phyloP scores from a whole-genome alignment of 2,888 invertebrate genomes.

The Cryptus viduatorius region DNA sequence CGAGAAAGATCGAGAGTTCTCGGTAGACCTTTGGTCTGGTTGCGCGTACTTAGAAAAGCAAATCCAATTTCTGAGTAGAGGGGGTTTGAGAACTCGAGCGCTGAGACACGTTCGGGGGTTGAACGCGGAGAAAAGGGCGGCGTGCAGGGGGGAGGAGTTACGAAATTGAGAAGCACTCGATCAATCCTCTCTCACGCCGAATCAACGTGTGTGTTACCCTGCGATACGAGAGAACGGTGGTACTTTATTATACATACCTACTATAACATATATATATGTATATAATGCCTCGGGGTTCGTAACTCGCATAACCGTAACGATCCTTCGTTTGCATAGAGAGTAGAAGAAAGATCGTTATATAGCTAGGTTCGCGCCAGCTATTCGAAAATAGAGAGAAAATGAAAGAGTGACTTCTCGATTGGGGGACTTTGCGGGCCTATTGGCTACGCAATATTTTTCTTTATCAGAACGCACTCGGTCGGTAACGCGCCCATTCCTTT shows the following conservation, averaged over 20 bases:
- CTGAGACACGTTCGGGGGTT: constrained; percentile 63
- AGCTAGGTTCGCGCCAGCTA: constrained; percentile 1
- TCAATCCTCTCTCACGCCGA: constrained; percentile 67
- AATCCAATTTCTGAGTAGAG: constrained; percentile 63
- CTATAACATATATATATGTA: constrained; percentile 16
- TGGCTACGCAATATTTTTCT: constrained; percentile 66
- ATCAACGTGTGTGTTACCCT: constrained; percentile 58
- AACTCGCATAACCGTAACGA: constrained; percentile 68
- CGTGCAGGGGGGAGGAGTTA: constrained; percentile 60
- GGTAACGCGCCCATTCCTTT: constrained; percentile 18
- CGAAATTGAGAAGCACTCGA: constrained; percentile 69
- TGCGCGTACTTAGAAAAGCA: constrained; percentile 64
- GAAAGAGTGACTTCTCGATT: constrained; percentile 55
- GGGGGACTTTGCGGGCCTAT: constrained; percentile 37
- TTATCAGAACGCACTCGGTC: constrained; percentile 62
- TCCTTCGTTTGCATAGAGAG: constrained; percentile 69
- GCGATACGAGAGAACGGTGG: constrained; percentile 49
- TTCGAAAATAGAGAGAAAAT: constrained; percentile 36
- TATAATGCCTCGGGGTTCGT: constrained; percentile 57
- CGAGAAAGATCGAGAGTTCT: constrained; percentile 37
- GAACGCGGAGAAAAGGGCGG: constrained; percentile 43
- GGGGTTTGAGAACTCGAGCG: constrained; percentile 46
- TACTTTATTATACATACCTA: constrained; percentile 52
- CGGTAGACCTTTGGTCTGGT: constrained; percentile 30
- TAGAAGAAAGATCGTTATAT: constrained; percentile 58